Percentiles rank a stretch among this genome's conserved stretches.
These are phyloP conservation scores for Arge pagana DNA, from an alignment of 2,888 invertebrate species.

Conservation along the genomic window DNA sequence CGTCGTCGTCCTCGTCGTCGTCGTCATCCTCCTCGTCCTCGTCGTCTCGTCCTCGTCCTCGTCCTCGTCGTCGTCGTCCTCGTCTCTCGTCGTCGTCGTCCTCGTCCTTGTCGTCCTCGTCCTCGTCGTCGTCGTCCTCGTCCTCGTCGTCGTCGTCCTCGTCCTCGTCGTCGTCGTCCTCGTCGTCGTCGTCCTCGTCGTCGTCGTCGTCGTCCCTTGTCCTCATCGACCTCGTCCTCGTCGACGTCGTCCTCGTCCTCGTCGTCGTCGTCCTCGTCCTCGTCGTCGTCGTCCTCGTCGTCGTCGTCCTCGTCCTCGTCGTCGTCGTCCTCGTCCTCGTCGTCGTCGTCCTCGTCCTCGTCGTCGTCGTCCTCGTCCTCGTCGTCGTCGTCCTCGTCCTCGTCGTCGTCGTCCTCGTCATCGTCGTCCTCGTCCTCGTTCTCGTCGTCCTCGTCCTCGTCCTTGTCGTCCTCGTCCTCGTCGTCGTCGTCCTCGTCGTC, in stretches of 20 bases:
- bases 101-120: no score
- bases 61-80: neutral
- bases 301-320: neutral
- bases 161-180: neutral
- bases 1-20: neutral
- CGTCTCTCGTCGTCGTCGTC: no score
- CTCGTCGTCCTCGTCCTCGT: no score
- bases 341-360: neutral
- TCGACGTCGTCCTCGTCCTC: neutral
- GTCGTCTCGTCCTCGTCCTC: neutral
- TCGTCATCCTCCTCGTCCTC: no score
- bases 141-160: neutral
- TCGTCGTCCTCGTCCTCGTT: neutral
- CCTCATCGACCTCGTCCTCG: neutral
- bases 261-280: neutral
- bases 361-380: neutral
- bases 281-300: neutral
- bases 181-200: neutral
- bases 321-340: neutral
- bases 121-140: neutral
- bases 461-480: neutral
- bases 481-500: neutral
- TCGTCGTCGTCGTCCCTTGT: neutral
- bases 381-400: neutral
- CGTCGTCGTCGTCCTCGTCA: neutral